Evolutionary conservation across 1,140 invertebrate species (phyloP).

Genomic region (Heliothis virescens): DNA sequence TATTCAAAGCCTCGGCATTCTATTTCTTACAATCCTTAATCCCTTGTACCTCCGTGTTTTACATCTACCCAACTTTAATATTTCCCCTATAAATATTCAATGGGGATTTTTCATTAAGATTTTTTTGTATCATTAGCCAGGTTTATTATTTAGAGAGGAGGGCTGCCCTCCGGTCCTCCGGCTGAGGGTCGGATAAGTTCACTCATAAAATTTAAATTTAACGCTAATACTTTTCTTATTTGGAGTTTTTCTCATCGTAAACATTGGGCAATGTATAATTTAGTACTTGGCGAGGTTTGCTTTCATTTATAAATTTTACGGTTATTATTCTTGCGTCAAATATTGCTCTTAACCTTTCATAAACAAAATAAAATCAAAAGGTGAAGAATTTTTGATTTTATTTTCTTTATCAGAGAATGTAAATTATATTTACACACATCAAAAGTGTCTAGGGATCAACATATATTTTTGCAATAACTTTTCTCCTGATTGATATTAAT

Average conservation of each 20-base stretch:
- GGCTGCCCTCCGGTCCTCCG: conserved; percentile 24
- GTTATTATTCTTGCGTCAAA: neutral
- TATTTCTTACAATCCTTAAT: conserved; percentile 36
- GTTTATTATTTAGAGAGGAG: conserved; percentile 49
- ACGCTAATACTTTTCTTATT: conserved; percentile 47
- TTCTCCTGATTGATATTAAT: too few relatives aligned
- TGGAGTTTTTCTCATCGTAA: conserved; percentile 45
- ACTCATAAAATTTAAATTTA: conserved; percentile 49
- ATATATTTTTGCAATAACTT: too few relatives aligned
- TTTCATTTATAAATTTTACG: conserved; percentile 15
- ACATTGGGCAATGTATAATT: conserved; percentile 44
- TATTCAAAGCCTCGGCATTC: conserved; percentile 36
- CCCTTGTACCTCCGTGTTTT: conserved; percentile 35
- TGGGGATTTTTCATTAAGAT: conserved; percentile 50
- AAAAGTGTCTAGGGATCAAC: too few relatives aligned
- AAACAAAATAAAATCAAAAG: too few relatives aligned
- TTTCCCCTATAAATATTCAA: conserved; percentile 53
- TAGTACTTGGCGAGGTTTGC: conserved; percentile 10
- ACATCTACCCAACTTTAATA: conserved; percentile 41
- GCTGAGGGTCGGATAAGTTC: conserved; percentile 49
- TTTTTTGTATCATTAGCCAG: conserved; percentile 53
- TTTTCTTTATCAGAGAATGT: too few relatives aligned
- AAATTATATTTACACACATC: too few relatives aligned
- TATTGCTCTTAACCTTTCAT: too few relatives aligned
- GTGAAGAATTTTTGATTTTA: too few relatives aligned